Evolutionary conservation across 2,888 invertebrate genomes (phyloP), one percentile per base, ranked within the genome.

Genomic region (Nasonovia ribisnigri): DNA sequence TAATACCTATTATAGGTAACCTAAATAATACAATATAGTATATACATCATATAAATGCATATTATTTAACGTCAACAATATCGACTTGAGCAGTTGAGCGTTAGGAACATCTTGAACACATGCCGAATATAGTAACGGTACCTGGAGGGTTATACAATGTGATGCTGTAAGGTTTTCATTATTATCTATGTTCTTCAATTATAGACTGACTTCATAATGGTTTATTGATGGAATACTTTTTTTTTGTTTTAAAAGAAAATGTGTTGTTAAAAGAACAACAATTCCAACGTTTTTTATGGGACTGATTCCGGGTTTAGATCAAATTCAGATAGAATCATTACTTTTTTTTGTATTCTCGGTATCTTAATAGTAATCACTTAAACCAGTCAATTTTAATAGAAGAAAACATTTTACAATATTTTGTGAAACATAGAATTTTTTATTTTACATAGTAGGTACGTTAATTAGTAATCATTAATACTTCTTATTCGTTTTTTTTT

Each of bases 321-420:
- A 89, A 89, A 89, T 90, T 77, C 29, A 13, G 43, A 89, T 48
- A 13, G 67, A 90, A 77, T 90, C 29, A 48, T 67, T 46, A 48
- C 36, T 67, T 67, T 67, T 60, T 77, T 90, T 90, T 43, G 90
- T 36, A 77, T 48, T 48, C 6, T 67, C 67, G 26, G n/a, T 48
- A 43, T 24, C 36, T 54, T 8, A 8, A 5, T 48, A 54, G 26
- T 20, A 90, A 90, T 67, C 67, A 67, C 90, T 90, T 46, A 36
- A 67, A 90, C 67, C 67, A 48, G 48, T 77, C 48, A 36, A 48
- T 67, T 90, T 90, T 48, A 77, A 90, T 48, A 90, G 46, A 77
- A 36, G 90, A 67, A 67, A 90, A 90, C 11, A 67, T 90, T 26
- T 24, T 24, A 48, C 48, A 90, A 90, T 42, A 67, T 77, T 36